Evolutionary conservation across 2,888 invertebrate genomes (phyloP), one percentile per base, ranked within the genome.

Genomic region (Tuberolachnus salignus): DNA sequence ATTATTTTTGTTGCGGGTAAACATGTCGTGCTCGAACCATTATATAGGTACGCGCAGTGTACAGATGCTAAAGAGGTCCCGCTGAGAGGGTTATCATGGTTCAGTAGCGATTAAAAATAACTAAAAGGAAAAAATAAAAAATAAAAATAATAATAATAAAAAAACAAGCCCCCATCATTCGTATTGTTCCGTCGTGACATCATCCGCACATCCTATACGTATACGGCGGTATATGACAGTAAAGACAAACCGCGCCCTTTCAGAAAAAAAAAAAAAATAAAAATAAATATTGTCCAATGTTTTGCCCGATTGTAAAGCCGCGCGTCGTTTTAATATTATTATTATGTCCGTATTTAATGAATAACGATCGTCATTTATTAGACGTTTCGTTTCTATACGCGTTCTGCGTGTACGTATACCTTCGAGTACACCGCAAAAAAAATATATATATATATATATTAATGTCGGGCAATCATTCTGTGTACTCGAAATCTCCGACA

Each of bases 41-140:
- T 34, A 34, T 34, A 34, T 34, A 34, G 34, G 34, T 34, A 34
- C 34, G 34, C 67, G 49, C n/a, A n/a, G n/a, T 67, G 49, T 51
- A 73, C 57, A 66, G 75, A 75, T 75, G 55, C 66, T 59, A 49
- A 67, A 78, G 78, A 78, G 67, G 14, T 78, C 78, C 67, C 21
- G 78, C 78, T 78, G 78, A 78, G 78, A 78, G 78, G 78, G 78
- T 78, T 78, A 78, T 78, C 78, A 78, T 78, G 78, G 78, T 78
- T 78, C 57, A 78, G 78, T 78, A 51, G 78, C 78, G 67, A 78
- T 69, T 78, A 78, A 78, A 78, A 66, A 67, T 26, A 69, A 78
- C 57, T 57, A 59, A 75, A 75, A 75, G 21, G 57, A 21, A 70
- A 46, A 63, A 49, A n/a, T n/a, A n/a, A n/a, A n/a, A n/a, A n/a